Percentiles rank a stretch among this genome's conserved stretches.
These are phyloP conservation scores for Oryctes rhinoceros DNA, from an alignment of 1,140 invertebrate genomes.

Conservation along the genomic window DNA sequence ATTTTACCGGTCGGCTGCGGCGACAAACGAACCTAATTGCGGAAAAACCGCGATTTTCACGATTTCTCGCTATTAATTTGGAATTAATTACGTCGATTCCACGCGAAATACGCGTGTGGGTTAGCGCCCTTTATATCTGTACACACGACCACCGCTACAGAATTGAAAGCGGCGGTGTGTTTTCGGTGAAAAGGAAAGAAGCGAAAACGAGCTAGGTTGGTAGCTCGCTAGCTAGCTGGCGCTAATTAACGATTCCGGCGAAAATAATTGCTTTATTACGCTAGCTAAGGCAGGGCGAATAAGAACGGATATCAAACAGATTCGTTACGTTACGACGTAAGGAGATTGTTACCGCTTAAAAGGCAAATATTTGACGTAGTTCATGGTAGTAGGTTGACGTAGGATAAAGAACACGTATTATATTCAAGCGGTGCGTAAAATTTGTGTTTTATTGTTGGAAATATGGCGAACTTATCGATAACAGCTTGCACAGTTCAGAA, in stretches of 20 bases:
- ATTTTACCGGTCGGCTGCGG: not conserved
- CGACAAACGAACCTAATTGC: not conserved
- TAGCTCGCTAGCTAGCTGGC: not conserved
- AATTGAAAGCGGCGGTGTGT: not conserved
- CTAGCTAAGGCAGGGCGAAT: too few relatives aligned
- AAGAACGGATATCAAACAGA: too few relatives aligned
- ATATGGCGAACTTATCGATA: too few relatives aligned
- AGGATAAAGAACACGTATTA: too few relatives aligned
- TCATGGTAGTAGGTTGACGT: too few relatives aligned
- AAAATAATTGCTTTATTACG: conserved; percentile 22
- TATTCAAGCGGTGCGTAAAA: too few relatives aligned
- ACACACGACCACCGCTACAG: not conserved
- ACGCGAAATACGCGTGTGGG: not conserved
- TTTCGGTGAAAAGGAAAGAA: not conserved
- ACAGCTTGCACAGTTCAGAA: too few relatives aligned
- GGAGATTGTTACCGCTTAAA: too few relatives aligned
- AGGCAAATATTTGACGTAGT: too few relatives aligned
- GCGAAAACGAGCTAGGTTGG: not conserved
- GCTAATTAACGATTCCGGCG: not conserved
- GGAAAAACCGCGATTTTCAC: conserved; percentile 29
- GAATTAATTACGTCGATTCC: not conserved
- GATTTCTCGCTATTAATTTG: conserved; percentile 2
- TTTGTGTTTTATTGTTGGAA: too few relatives aligned
- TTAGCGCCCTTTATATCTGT: not conserved
- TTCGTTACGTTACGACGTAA: too few relatives aligned